Percentiles rank a stretch among this genome's conserved stretches.
Conservation (phyloP, 2,113 vertebrate species). For the Trogon melanurus region DNA sequence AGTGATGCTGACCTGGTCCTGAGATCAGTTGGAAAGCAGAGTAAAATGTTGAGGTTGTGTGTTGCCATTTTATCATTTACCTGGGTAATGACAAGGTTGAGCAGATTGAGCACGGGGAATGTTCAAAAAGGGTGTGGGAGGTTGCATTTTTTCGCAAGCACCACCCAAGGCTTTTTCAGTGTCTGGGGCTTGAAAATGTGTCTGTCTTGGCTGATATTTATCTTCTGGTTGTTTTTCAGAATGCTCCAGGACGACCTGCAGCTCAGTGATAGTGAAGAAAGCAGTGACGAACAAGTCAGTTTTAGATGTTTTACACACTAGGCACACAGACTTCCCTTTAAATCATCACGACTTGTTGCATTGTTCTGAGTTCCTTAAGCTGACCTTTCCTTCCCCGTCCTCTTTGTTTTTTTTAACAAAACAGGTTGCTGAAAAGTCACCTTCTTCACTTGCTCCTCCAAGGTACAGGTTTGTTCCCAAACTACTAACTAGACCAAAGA, state of each 20-base stretch:
- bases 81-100: neutral
- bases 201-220: slow-evolving; percentile 15
- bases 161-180: neutral
- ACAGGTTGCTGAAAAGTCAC: slow-evolving; percentile 77
- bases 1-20: neutral
- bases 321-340: slow-evolving; percentile 15
- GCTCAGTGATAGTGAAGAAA: slow-evolving; percentile 83
- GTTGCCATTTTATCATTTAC: neutral
- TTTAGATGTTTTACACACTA: neutral
- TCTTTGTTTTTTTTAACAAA: slow-evolving; percentile 50
- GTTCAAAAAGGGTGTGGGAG: neutral
- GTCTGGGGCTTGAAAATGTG: slow-evolving; percentile 3
- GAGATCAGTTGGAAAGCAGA: neutral
- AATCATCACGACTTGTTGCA: neutral
- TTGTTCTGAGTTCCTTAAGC: slow-evolving; percentile 1
- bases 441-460: slow-evolving; percentile 71
- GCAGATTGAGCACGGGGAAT: neutral
- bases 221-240: slow-evolving; percentile 67
- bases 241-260: slow-evolving; percentile 80
- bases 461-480: slow-evolving; percentile 75
- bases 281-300: slow-evolving; percentile 78
- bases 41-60: too few species aligned
- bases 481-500: neutral
- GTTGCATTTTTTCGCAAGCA: neutral
- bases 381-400: slow-evolving; percentile 62